A percentile compares a stretch with the other conserved stretches of the same genome.
phyloP scores from a whole-genome alignment of 2,888 invertebrate species.

The Thecocarcelia acutangulata region DNA sequence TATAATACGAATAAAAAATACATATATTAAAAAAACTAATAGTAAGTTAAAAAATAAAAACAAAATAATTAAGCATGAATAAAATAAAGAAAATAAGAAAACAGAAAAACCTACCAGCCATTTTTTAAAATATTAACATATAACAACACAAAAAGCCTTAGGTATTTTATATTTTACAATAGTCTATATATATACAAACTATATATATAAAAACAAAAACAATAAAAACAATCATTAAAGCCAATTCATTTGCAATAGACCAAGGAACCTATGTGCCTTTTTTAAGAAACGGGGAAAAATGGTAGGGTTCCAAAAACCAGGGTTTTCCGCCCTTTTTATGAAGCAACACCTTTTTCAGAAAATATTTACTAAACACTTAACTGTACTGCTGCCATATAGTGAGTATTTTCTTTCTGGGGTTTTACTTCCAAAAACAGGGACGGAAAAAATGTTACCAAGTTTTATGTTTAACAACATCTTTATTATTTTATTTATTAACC shows the following conservation, averaged over 20 bases:
- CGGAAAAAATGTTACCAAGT: conserved; percentile 63
- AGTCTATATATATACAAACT: conserved; percentile 73
- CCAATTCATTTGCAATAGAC: conserved; percentile 78
- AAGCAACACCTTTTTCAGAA: neutral
- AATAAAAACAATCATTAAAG: conserved; percentile 77
- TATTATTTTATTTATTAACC: conserved; percentile 53
- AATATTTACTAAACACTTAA: conserved; percentile 25
- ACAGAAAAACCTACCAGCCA: conserved; percentile 66
- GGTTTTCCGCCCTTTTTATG: conserved; percentile 55
- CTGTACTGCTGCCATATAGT: conserved; percentile 62
- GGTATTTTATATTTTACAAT: conserved; percentile 76
- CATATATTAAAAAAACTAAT: conserved; percentile 59
- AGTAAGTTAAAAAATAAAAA: conserved; percentile 59
- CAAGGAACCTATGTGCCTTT: conserved; percentile 70
- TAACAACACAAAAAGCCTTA: conserved; percentile 69
- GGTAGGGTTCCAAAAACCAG: conserved; percentile 72
- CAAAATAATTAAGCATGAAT: conserved; percentile 42
- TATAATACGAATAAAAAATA: conserved; percentile 69
- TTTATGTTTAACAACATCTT: conserved; percentile 59
- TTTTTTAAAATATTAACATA: conserved; percentile 70
- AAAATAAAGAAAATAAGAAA: conserved; percentile 41
- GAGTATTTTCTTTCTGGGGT: neutral
- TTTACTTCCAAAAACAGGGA: conserved; percentile 5
- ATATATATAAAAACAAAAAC: conserved; percentile 70
- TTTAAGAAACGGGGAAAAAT: conserved; percentile 54